A percentile compares a stretch with the other conserved stretches of the same genome.
These are phyloP conservation scores for Acarapis woodi DNA, from an alignment of 1,140 invertebrate species.

Conservation along the genomic window DNA sequence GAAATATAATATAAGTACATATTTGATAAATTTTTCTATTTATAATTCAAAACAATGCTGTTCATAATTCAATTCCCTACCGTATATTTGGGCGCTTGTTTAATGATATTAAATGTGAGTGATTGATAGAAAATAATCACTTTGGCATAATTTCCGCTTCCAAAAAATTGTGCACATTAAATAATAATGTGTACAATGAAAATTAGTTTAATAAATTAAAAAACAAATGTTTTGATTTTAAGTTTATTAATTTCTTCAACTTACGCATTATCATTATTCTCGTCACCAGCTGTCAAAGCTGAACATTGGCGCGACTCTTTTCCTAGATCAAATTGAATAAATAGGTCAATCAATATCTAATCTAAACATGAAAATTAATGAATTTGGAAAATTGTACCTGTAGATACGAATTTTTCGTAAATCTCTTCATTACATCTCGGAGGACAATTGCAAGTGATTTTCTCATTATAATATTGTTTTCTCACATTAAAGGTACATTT, in stretches of 20 bases:
- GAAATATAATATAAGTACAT: no score
- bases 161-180: constrained; percentile 1
- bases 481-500: constrained; percentile 2
- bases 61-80: constrained; percentile 1
- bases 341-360: no score
- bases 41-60: not conserved
- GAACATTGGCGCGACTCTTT: constrained; percentile 9
- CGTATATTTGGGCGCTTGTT: constrained; percentile 8
- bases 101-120: constrained; percentile 8
- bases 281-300: constrained; percentile 3
- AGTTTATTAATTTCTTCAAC: not conserved
- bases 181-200: not conserved
- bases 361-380: no score
- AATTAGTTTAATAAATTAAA: not conserved
- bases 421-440: constrained; percentile 7
- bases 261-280: not conserved
- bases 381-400: no score
- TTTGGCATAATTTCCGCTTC: constrained; percentile 7
- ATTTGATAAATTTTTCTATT: not conserved
- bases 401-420: constrained; percentile 9
- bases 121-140: constrained; percentile 9
- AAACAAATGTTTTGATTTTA: not conserved
- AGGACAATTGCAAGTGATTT: constrained; percentile 8
- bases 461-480: constrained; percentile 7
- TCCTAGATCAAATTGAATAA: no score